Conservation (phyloP, 2,888 invertebrate species). For the Cantharis rustica region DNA sequence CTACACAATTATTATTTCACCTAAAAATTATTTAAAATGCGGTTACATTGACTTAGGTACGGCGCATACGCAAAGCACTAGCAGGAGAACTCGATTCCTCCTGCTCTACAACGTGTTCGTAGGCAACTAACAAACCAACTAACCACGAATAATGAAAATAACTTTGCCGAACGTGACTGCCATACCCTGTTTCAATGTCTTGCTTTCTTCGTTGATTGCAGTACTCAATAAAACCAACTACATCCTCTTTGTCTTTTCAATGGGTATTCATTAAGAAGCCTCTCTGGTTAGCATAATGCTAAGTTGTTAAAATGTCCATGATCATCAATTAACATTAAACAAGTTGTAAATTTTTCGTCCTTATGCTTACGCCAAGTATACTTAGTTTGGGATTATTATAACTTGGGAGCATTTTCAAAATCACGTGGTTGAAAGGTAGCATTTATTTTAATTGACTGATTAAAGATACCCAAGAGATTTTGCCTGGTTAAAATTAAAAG, state of each 20-base stretch:
- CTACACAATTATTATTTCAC: background rate
- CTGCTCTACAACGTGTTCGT: slow-evolving; percentile 15
- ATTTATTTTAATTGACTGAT: background rate
- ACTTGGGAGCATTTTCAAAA: background rate
- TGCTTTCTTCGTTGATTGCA: background rate
- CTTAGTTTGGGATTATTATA: background rate
- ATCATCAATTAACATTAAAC: background rate
- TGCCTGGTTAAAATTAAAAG: background rate
- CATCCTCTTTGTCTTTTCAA: background rate
- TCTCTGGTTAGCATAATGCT: background rate
- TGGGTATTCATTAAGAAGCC: background rate
- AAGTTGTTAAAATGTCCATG: background rate
- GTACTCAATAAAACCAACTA: background rate
- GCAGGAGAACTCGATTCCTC: slow-evolving; percentile 10
- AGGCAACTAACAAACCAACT: slow-evolving; percentile 10
- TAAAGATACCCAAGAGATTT: background rate
- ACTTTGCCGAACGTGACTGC: slow-evolving; percentile 8
- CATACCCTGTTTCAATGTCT: slow-evolving; percentile 8
- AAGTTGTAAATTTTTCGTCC: background rate
- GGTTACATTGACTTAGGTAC: slow-evolving; percentile 9
- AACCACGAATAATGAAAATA: background rate
- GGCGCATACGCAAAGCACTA: slow-evolving; percentile 14
- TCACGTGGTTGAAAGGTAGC: background rate
- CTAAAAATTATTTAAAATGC: background rate
- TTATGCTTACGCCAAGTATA: background rate